These are phyloP conservation scores for Terebella lapidaria DNA, from an alignment of 2,888 invertebrate genomes.

Conservation along the genomic window DNA sequence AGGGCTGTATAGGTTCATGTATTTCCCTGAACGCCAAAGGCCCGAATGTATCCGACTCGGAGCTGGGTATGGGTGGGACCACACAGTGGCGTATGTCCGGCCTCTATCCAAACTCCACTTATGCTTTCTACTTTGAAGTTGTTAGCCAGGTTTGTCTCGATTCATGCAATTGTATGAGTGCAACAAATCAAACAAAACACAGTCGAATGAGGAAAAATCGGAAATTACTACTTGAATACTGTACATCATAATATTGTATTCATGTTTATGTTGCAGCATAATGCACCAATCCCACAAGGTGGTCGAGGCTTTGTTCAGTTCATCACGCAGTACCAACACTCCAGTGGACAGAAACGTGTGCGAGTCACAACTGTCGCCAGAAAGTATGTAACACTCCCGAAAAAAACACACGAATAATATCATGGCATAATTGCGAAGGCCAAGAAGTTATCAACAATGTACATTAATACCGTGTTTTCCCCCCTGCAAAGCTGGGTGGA, in stretches of 20 bases:
- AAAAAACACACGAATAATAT: background rate
- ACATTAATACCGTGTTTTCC: background rate
- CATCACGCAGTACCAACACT: conserved; percentile 97
- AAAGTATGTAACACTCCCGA: conserved; percentile 62
- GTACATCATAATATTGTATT: background rate
- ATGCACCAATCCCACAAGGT: conserved; percentile 89
- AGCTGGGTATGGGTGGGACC: conserved; percentile 95
- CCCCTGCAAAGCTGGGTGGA: conserved; percentile 83
- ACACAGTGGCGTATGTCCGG: conserved; percentile 98
- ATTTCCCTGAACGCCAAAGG: conserved; percentile 89
- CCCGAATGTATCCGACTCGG: conserved; percentile 88
- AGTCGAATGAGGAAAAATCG: too few relatives aligned
- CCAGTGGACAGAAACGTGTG: conserved; percentile 89
- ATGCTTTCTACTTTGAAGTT: conserved; percentile 94
- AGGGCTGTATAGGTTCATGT: conserved; percentile 94
- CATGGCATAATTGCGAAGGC: background rate
- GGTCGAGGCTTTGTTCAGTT: conserved; percentile 96
- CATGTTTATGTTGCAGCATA: conserved; percentile 65
- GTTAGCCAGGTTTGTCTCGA: conserved; percentile 47
- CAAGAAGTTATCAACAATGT: background rate
- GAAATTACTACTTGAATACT: too few relatives aligned
- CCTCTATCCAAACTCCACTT: conserved; percentile 83
- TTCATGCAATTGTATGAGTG: too few relatives aligned
- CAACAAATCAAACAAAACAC: too few relatives aligned
- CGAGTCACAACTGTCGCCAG: conserved; percentile 95